Base-by-base conservation (phyloP, 2,113 vertebrate species). In the Orthonyx spaldingii region DNA sequence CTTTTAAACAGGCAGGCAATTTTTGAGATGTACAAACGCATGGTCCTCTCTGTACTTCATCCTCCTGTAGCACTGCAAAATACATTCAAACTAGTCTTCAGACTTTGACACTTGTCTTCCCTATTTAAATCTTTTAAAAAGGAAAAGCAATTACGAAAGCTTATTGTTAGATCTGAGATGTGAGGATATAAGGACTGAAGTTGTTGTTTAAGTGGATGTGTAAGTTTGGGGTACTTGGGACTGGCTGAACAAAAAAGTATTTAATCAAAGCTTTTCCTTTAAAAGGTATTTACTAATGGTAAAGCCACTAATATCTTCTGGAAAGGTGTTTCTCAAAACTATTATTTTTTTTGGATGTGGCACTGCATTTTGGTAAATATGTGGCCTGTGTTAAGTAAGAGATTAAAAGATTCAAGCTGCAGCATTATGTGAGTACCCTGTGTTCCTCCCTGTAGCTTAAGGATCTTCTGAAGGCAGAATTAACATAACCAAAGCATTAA, bases 291-390 rank as follows among this genome's bases (percentile, higher is more conserved):
- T 44, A 9, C 5, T 71, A 59, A 24, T 75, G 18, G 14, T 78
- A 60, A 50, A 2, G 12, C 52, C 10, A 44, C 13, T 42, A 55
- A 61, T 0, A 4, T 35, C 74, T 81, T 63, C 83, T 13, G 2
- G 22, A 55, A 63, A 57, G 2, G 0, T 35, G 87, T 88, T 80
- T 39, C 18, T 70, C 19, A 46, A 24, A 91, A 30, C 3, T 8
- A 1, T 13, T 16, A 28, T 27, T 24, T 22, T 37, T 69, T 63
- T 61, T 60, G 3, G 6, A 22, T 0, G 0, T 71, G 33, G 10
- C 37, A 56, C 20, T 68, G 33, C 16, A 22, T 84, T 88, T 76
- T 69, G 37, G 12, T 65, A 41, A 60, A 80, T 72, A 15, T 22
- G 28, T 50, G 60, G 60, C 39, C 42, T 52, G 4, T 66, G 33